These are phyloP conservation scores for Coracias cyanogaster DNA, from an alignment of 2,797 vertebrate genomes.

Conservation along the genomic window DNA sequence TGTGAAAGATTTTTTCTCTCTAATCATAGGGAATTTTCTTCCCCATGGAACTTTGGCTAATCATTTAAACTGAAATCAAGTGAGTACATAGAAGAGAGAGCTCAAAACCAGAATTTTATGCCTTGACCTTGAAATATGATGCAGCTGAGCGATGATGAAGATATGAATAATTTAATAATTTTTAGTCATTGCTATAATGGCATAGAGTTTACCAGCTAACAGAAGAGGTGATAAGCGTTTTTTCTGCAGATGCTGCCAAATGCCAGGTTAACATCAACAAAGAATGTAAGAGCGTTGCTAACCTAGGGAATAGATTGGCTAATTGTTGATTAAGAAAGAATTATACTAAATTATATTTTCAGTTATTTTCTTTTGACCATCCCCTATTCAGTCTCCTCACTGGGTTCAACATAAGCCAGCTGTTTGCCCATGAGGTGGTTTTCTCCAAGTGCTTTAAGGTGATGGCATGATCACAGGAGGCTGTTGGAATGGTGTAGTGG, in stretches of 20 bases:
- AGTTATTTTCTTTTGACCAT: background rate
- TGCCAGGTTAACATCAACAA: background rate
- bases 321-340: background rate
- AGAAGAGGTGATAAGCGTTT: slow-evolving; percentile 53
- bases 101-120: background rate
- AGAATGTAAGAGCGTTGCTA: slow-evolving; percentile 12
- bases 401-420: background rate
- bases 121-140: slow-evolving; percentile 30
- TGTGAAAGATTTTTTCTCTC: background rate
- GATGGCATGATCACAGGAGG: background rate
- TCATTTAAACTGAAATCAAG: slow-evolving; percentile 15
- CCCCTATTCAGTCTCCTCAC: background rate
- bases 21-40: background rate
- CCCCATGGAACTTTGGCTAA: background rate
- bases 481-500: background rate
- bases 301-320: background rate
- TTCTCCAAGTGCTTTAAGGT: background rate
- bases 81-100: background rate
- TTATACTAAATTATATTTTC: background rate
- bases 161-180: slow-evolving; percentile 56
- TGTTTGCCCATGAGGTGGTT: background rate
- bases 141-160: slow-evolving; percentile 12
- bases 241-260: slow-evolving; percentile 53
- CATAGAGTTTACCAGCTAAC: slow-evolving; percentile 36
- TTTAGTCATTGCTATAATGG: slow-evolving; percentile 11